Evolutionary conservation across 2,888 invertebrate genomes (phyloP), one percentile per base, ranked within the genome.

Genomic region (Xestia xanthographa): DNA sequence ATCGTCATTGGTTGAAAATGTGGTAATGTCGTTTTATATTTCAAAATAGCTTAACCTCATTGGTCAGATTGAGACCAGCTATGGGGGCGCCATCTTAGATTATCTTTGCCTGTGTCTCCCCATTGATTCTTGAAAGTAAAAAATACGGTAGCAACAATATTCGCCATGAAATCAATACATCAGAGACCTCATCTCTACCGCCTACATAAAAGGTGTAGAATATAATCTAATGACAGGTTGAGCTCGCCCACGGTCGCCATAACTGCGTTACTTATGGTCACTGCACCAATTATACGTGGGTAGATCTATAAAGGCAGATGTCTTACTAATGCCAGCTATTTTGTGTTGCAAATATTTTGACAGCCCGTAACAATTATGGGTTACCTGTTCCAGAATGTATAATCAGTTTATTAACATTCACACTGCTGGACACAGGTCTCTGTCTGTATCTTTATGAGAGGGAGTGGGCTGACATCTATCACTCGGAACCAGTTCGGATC

Each of bases 181-280:
- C 41, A 12, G n/a, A 48, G 26, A n/a, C 34, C 29, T 60, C 58
- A 67, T 65, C 41, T 53, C 26, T 26, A 41, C 80, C 45, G 62
- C 81, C 41, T 29, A 60, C 73, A n/a, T 26, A 45, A 5, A 66
- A 80, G 43, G 53, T 74, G 68, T 74, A 41, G 72, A 22, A 50
- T 69, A 66, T 66, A 66, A 45, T 60, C 50, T 74, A 66, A 43
- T 80, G 80, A 66, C 80, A 75, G 75, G 79, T 80, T 34, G n/a
- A 14, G 45, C 60, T 45, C 68, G 38, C 80, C 80, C 75, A 80
- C 80, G 53, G 11, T 5, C 14, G 58, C 38, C 56, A 69, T 73
- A 56, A 58, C 72, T 22, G 12, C n/a, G 63, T 69, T 70, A 48
- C 75, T 56, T 80, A 56, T 70, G 75, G 73, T 74, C 67, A 80